Percentiles rank a stretch among this genome's conserved stretches.
Evolutionary conservation across 2,888 invertebrate genomes (phyloP).

Genomic region (Anthoptus insignis): DNA sequence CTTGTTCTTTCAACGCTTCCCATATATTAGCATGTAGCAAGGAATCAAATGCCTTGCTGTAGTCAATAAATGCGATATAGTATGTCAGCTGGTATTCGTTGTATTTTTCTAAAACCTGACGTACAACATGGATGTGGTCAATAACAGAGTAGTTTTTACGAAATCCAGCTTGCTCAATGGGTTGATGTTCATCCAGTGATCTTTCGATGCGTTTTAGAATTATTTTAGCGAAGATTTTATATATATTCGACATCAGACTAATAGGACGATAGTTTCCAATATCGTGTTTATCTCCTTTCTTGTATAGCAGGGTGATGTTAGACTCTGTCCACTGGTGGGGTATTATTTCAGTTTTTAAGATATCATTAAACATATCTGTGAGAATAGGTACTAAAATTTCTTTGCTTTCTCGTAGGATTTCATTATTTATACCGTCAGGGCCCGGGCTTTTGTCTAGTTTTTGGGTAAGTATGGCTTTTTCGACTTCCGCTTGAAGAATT

Average conservation of each 20-base stretch:
- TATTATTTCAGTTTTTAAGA: slow-evolving; percentile 43
- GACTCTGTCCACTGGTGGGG: slow-evolving; percentile 50
- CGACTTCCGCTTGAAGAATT: slow-evolving; percentile 9
- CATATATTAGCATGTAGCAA: no score
- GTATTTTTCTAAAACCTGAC: slow-evolving; percentile 31
- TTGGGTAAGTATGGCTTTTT: slow-evolving; percentile 45
- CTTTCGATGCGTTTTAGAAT: slow-evolving; percentile 27
- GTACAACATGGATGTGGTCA: slow-evolving; percentile 37
- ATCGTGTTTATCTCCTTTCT: slow-evolving; percentile 48
- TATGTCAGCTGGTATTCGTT: slow-evolving; percentile 20
- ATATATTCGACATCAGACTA: slow-evolving; percentile 39
- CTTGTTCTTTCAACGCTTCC: no score
- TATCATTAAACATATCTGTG: slow-evolving; percentile 47
- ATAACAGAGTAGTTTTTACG: slow-evolving; percentile 30
- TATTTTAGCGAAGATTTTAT: slow-evolving; percentile 34
- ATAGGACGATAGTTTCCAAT: slow-evolving; percentile 47
- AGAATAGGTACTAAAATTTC: slow-evolving; percentile 36
- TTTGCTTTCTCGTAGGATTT: slow-evolving; percentile 40
- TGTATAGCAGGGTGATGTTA: slow-evolving; percentile 48
- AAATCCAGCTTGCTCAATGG: slow-evolving; percentile 19
- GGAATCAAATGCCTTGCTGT: no score
- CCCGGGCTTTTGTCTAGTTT: slow-evolving; percentile 44
- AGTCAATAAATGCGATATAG: no score
- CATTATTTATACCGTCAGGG: slow-evolving; percentile 46
- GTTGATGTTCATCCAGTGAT: slow-evolving; percentile 32